Evolutionary conservation across 2,888 invertebrate genomes (phyloP).

Genomic region (Poecilus cupreus): DNA sequence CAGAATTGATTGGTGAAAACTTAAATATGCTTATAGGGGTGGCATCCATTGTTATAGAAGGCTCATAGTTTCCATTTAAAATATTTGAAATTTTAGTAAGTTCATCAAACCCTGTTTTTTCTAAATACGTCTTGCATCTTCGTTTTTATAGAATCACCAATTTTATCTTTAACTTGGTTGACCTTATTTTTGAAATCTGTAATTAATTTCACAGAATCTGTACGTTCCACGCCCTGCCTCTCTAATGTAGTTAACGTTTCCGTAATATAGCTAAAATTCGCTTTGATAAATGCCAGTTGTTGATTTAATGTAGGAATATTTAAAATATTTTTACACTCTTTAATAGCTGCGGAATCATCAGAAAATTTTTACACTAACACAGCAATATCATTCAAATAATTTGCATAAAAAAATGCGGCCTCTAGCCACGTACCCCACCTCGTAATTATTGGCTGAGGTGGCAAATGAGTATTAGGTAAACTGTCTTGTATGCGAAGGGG

Average conservation of each 20-base stretch:
- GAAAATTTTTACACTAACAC: background rate
- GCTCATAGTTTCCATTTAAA: background rate
- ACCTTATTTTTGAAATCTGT: background rate
- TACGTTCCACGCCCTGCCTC: background rate
- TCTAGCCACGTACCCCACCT: background rate
- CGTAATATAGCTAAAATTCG: background rate
- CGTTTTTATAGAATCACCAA: too few relatives aligned
- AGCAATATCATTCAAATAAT: background rate
- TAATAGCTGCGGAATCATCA: conserved; percentile 3
- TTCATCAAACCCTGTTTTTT: too few relatives aligned
- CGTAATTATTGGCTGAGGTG: background rate
- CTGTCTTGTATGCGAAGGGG: background rate
- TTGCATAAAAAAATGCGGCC: background rate
- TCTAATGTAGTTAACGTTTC: background rate
- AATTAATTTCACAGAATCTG: background rate
- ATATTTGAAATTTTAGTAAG: conserved; percentile 1
- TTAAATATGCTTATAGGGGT: background rate
- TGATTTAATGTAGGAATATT: background rate
- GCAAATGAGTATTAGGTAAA: background rate
- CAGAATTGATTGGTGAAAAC: background rate
- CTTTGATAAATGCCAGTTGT: background rate
- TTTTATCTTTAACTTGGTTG: too few relatives aligned
- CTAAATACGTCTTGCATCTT: too few relatives aligned
- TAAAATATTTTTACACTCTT: too few relatives aligned
- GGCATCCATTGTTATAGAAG: conserved; percentile 9